Percentiles rank a stretch among this genome's conserved stretches.
phyloP scores from a whole-genome alignment of 2,797 vertebrate genomes.

The Centropyge bicolor region DNA sequence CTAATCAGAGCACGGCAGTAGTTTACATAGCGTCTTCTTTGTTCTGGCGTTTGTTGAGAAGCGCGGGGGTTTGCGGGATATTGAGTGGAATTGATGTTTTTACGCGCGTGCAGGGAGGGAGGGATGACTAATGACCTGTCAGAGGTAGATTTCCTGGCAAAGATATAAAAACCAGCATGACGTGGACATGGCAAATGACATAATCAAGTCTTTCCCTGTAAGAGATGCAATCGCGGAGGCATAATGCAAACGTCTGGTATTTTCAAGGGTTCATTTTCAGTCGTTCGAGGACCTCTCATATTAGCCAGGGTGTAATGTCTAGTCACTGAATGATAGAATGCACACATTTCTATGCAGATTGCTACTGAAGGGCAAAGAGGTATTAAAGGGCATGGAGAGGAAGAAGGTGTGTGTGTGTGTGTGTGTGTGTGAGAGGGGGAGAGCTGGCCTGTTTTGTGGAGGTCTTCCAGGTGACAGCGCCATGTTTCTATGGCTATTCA shows the following conservation, averaged over 20 bases:
- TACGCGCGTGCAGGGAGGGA: slow-evolving; percentile 77
- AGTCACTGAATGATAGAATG: slow-evolving; percentile 82
- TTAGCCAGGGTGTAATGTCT: slow-evolving; percentile 82
- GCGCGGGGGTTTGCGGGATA: slow-evolving; percentile 76
- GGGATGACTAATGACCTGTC: slow-evolving; percentile 85
- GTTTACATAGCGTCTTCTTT: slow-evolving; percentile 82
- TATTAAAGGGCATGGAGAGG: slow-evolving; percentile 81
- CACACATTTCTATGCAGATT: slow-evolving; percentile 84
- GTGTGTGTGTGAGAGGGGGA: slow-evolving; percentile 38
- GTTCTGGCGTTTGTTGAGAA: slow-evolving; percentile 78
- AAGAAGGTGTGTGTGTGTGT: slow-evolving; percentile 60
- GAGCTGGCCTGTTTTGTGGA: slow-evolving; percentile 71
- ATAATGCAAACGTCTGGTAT: slow-evolving; percentile 83
- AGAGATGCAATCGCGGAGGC: slow-evolving; percentile 79
- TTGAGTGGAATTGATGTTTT: slow-evolving; percentile 82
- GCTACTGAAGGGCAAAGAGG: slow-evolving; percentile 83
- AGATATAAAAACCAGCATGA: slow-evolving; percentile 87
- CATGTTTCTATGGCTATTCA: slow-evolving; percentile 84
- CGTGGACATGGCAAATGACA: slow-evolving; percentile 85
- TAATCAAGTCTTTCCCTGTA: slow-evolving; percentile 83
- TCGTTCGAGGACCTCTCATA: slow-evolving; percentile 75
- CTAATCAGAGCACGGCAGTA: slow-evolving; percentile 81
- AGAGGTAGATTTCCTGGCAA: slow-evolving; percentile 86
- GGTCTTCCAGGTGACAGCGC: slow-evolving; percentile 82
- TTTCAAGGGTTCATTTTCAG: slow-evolving; percentile 81